Percentiles rank a stretch among this genome's conserved stretches.
Conservation (phyloP, 2,888 invertebrate genomes). For the Ceraclea dissimilis region DNA sequence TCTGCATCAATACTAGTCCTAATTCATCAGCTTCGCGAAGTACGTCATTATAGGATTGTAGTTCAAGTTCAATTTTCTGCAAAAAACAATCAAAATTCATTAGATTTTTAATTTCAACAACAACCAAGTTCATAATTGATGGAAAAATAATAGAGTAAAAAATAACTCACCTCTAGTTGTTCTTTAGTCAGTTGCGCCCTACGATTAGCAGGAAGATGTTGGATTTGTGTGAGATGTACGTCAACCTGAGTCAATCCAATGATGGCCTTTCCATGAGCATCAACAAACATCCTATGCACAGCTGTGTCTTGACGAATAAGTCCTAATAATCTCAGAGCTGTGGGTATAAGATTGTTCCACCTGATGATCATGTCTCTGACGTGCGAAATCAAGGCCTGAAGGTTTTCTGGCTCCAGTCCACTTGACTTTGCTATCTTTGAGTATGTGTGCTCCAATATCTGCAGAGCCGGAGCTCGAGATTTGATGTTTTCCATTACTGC, state of each 20-base stretch:
- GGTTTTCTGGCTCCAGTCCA: slow-evolving; percentile 61
- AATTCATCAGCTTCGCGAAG: slow-evolving; percentile 53
- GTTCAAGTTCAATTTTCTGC: slow-evolving; percentile 46
- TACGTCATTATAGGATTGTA: slow-evolving; percentile 44
- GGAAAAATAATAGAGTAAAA: not conserved
- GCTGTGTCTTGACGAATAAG: slow-evolving; percentile 51
- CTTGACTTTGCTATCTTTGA: slow-evolving; percentile 58
- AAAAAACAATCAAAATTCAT: slow-evolving; percentile 25
- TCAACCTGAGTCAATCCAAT: slow-evolving; percentile 65
- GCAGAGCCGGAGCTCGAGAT: slow-evolving; percentile 47
- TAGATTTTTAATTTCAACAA: not conserved
- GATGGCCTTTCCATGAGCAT: slow-evolving; percentile 64
- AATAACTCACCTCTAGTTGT: slow-evolving; percentile 39
- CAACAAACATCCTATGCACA: slow-evolving; percentile 59
- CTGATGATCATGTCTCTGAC: slow-evolving; percentile 53
- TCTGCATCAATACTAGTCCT: slow-evolving; percentile 52
- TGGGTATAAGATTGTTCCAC: slow-evolving; percentile 57
- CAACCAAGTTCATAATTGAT: not conserved
- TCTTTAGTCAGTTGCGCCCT: slow-evolving; percentile 39
- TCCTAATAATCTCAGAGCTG: slow-evolving; percentile 51
- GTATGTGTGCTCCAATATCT: slow-evolving; percentile 61
- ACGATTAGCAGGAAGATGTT: slow-evolving; percentile 50
- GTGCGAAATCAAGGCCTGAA: slow-evolving; percentile 54
- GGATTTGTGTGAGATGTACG: slow-evolving; percentile 60
- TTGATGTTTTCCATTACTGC: slow-evolving; percentile 49